Conservation (phyloP, 2,113 vertebrate species). For the Lathamus discolor region DNA sequence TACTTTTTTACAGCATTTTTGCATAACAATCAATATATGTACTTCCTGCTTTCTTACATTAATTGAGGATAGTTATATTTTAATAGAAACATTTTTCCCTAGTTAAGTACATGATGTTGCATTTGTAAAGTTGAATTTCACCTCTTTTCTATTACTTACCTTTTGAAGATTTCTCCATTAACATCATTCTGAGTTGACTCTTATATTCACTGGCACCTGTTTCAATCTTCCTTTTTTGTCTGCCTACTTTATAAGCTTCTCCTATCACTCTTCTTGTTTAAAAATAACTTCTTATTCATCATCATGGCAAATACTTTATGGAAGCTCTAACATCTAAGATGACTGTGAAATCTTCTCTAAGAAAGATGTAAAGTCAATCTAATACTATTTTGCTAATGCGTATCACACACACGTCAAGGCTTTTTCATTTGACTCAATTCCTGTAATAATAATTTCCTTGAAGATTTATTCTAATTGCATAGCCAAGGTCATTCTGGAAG, state of each 20-base stretch:
- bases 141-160: background rate
- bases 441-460: constrained; percentile 27
- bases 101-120: background rate
- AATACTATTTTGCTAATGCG: background rate
- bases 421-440: constrained; percentile 24
- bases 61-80: background rate
- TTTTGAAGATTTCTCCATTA: background rate
- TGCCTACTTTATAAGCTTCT: background rate
- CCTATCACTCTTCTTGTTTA: background rate
- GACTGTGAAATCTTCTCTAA: background rate
- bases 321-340: background rate
- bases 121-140: background rate
- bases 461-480: constrained; percentile 23
- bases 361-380: background rate
- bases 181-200: background rate
- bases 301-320: background rate
- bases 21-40: background rate
- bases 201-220: background rate
- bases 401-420: background rate
- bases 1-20: background rate
- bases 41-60: background rate
- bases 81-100: background rate
- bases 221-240: background rate
- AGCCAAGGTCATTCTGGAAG: background rate
- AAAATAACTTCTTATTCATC: background rate